Evolutionary conservation across 1,140 invertebrate genomes (phyloP), one percentile per base, ranked within the genome.

Genomic region (Drepana arcuata): DNA sequence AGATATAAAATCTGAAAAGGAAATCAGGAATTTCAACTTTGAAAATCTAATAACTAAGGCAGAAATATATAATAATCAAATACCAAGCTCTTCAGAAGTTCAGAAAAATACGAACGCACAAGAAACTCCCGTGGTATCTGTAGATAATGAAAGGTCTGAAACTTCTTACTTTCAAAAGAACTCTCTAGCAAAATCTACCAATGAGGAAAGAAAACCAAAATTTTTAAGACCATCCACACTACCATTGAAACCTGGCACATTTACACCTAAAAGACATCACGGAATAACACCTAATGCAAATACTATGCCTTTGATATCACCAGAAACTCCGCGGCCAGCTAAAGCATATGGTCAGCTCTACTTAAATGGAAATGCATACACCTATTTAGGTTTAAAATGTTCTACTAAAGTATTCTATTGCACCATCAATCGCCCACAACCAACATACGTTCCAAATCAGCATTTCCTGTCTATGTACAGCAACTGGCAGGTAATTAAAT

Each of bases 381-480:
- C 95, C 7, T 95, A 95, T 75, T 75, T 97, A 42, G 94, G 94
- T 1, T 83, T 96, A 25, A 97, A 97, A 70, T 93, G 93, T 63
- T 95, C 94, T 2, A 96, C 95, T 0, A 89, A 93, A 61, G 88
- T 93, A 10, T 96, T 94, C 49, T 99, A 95, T 72, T 98, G 96
- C 56, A 97, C 95, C 1, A 83, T 95, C 11, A 96, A 96, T 68
- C 89, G 94, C 48, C 92, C 95, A 0, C 96, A 98, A 71, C 96
- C 97, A 0, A 97, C 96, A 84, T 98, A 97, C 70, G 95, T 98
- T 23, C 90, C 89, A 0, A 92, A 95, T 64, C 93, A 96, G 71
- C 91, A 94, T 47, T 94, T 92, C 56, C 82, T 98, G 23, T 98
- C 96, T 9, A 99, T 99, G 96, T 99, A 99, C 64, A 97, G 95